Evolutionary conservation across 2,888 invertebrate species (phyloP).

Genomic region (Lithophane ornitopus): DNA sequence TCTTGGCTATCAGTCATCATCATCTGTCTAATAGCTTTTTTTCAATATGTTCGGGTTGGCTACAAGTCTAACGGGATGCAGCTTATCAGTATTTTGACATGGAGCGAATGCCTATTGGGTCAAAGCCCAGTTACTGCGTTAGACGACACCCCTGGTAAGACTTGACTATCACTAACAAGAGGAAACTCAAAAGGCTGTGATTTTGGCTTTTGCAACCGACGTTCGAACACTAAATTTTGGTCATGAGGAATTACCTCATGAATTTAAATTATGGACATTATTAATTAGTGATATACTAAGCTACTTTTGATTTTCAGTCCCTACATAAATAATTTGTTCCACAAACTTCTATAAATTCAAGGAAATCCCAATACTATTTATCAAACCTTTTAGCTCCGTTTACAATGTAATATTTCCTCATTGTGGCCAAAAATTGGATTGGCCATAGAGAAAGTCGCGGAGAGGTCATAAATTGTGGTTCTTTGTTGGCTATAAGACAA

Average conservation of each 20-base stretch:
- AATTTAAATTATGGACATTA: not conserved
- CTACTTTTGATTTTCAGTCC: not conserved
- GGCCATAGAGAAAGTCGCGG: conserved; percentile 50
- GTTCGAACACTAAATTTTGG: not conserved
- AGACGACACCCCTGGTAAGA: not conserved
- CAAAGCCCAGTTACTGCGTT: not conserved
- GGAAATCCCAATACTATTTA: conserved; percentile 48
- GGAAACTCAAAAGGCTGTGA: not conserved
- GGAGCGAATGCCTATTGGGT: no score
- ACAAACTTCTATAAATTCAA: conserved; percentile 27
- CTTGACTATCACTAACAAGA: not conserved
- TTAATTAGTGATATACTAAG: not conserved
- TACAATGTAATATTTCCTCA: conserved; percentile 55
- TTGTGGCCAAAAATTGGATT: conserved; percentile 58
- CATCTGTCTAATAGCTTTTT: not conserved
- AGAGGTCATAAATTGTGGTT: conserved; percentile 56
- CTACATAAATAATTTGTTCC: conserved; percentile 5
- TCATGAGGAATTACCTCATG: not conserved
- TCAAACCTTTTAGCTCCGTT: conserved; percentile 43
- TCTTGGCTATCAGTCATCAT: not conserved
- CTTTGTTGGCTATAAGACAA: conserved; percentile 60
- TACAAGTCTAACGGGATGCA: no score
- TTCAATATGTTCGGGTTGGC: not conserved
- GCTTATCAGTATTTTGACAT: no score
- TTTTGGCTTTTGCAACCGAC: not conserved